Conservation (phyloP, 64 coral and sea anemone species). For the Actinia tenebrosa region DNA sequence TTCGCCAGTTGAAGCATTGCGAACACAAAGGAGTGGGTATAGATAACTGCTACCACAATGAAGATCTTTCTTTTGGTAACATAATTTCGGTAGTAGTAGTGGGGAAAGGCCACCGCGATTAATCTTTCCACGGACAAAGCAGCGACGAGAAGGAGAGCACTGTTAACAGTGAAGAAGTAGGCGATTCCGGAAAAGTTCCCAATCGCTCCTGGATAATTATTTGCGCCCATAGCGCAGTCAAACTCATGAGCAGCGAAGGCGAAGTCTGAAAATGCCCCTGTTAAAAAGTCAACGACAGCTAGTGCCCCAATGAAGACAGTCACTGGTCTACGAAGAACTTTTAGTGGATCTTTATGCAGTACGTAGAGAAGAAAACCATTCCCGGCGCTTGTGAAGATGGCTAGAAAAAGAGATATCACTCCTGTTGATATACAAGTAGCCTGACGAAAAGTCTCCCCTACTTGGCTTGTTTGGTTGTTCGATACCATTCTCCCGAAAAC, state of each 20-base stretch:
- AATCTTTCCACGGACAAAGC: too few relatives aligned
- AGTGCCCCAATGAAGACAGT: constrained; percentile 34
- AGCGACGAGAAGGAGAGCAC: too few relatives aligned
- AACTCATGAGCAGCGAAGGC: constrained; percentile 8
- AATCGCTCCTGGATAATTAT: too few relatives aligned
- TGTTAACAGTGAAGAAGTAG: too few relatives aligned
- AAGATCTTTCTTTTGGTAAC: constrained; percentile 6
- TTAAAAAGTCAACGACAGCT: constrained; percentile 32
- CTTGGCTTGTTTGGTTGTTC: too few relatives aligned
- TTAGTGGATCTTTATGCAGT: constrained; percentile 31
- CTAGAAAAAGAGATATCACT: constrained; percentile 7
- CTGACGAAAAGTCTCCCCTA: not conserved
- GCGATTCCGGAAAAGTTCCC: too few relatives aligned
- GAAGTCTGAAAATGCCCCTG: not conserved
- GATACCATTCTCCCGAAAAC: too few relatives aligned
- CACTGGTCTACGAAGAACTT: constrained; percentile 29
- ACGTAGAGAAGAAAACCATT: constrained; percentile 48
- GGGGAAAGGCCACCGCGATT: too few relatives aligned
- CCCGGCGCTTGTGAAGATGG: not conserved
- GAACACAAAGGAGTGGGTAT: constrained; percentile 18
- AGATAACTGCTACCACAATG: not conserved
- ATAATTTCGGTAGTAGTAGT: too few relatives aligned
- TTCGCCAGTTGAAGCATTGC: constrained; percentile 17
- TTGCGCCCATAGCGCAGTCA: not conserved
- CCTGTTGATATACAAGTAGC: constrained; percentile 9